Base-by-base conservation (phyloP, 2,888 invertebrate species). In the Sinelater perroti region DNA sequence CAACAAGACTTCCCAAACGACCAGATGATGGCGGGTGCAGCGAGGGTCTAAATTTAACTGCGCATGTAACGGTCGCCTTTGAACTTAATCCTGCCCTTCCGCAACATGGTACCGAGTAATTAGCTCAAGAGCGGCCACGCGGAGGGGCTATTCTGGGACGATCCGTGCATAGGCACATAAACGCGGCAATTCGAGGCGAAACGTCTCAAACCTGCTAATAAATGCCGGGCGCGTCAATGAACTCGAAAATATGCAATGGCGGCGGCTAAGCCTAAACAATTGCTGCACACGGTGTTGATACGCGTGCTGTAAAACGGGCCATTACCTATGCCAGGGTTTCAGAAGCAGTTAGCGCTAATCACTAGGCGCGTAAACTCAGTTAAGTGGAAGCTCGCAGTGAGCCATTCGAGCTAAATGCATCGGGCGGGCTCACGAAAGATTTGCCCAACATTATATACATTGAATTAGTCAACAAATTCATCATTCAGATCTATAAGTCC, bases 221-320 rank as follows among this genome's bases (percentile, higher is more conserved):
- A 21, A 11, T 20, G 11, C 30, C 52, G 44, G 28, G 49, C 49
- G 57, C 52, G 64, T 64, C 62, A 64, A 58, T 56, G 64, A 64
- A 62, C 64, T 62, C 53, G 54, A 54, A 61, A 64, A 61, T 61
- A 64, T 61, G 62, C 59, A 62, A 61, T 58, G 62, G 47, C 62
- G 44, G 38, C 35, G 42, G 52, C 46, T 49, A 60, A 60, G 51
- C 2, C 13, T 38, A 38, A 38, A 38, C 24, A 38, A 38, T 38
- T 38, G 24, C 5, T 6, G 11, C 18, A 2, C 5, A 24, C 24
- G n/a, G 5, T 3, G 16, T 5, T 3, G 36, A 31, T n/a, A 1
- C 24, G 38, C 21, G 8, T 5, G 20, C 8, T 20, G 14, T 38
- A 4, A 2, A 16, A 7, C 16, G 16, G 8, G 3, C 11, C 5